Base-by-base conservation (phyloP, 64 coral and sea anemone species). In the Montipora foliosa region DNA sequence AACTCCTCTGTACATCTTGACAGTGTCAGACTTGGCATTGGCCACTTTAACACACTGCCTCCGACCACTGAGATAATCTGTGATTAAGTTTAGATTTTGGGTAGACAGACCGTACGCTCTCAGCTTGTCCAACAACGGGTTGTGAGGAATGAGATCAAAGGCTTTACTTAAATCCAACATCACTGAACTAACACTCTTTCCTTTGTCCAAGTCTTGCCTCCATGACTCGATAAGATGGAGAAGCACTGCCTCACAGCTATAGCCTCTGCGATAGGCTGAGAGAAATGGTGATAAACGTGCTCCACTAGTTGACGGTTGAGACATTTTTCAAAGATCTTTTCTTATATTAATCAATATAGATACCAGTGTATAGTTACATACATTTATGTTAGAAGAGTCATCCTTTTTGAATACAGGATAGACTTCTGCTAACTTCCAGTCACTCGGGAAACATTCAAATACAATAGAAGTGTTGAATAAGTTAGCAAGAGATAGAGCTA, bases 131-230 rank as follows among this genome's bases (percentile, higher is more conserved):
- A 78, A 47, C 75, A 78, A 78, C 75, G 17, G 75, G 10, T 78
- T 49, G 25, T 47, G 75, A 78, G 75, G 75, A 15, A 78, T 78
- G 37, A 37, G 37, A 37, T 37, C 37, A 78, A 78, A 78, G 75
- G 75, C 75, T 78, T 78, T 47, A 78, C 75, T 78, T 78, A 47
- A 78, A 78, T 78, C 75, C 75, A 78, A 78, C 75, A 46, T 78
- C 75, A 78, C 75, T 78, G 75, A 49, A 78, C 75, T 44, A 78
- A 78, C 75, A 78, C 44, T 78, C 75, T 78, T 78, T 78, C 75
- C 29, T 78, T 78, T 78, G 75, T 78, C 75, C 29, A 78, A 78
- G 75, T 47, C 75, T 47, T 78, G 4, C 75, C 75, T 47, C 75
- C 22, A 64, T 64, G 61, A 64, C 13, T 64, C 61, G 61, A 64